phyloP scores from a whole-genome alignment of 2,797 vertebrate genomes.

The Tachyglossus aculeatus region DNA sequence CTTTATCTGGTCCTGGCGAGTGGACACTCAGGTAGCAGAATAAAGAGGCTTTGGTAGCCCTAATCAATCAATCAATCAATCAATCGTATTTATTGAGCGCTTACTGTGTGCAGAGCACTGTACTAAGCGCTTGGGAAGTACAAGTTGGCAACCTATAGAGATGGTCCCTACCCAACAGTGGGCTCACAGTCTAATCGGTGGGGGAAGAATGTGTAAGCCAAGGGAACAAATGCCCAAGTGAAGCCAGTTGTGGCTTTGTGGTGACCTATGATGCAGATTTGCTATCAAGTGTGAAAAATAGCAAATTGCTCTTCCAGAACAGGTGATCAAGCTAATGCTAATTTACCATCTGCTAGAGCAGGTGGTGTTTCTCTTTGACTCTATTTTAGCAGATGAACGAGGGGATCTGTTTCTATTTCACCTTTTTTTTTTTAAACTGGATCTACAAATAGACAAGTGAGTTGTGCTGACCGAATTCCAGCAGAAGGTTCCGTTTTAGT shows the following conservation, averaged over 20 bases:
- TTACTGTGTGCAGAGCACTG: no score
- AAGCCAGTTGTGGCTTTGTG: background rate
- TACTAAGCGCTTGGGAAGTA: no score
- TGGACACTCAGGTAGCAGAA: background rate
- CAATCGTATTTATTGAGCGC: no score
- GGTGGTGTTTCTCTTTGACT: conserved; percentile 60
- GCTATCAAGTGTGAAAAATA: conserved; percentile 35
- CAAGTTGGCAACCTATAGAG: no score
- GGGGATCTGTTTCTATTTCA: conserved; percentile 44
- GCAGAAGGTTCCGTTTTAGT: no score
- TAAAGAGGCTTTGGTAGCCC: no score
- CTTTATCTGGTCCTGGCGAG: background rate
- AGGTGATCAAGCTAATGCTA: conserved; percentile 53
- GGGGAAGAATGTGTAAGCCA: no score
- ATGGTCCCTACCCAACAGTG: no score
- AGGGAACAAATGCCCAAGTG: conserved; percentile 7
- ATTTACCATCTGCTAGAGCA: conserved; percentile 64
- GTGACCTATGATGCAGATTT: conserved; percentile 24
- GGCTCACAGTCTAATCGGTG: no score
- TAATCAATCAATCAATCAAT: no score
- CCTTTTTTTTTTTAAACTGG: conserved; percentile 33
- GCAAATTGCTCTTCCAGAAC: conserved; percentile 35
- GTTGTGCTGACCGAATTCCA: no score
- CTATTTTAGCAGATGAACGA: conserved; percentile 36
- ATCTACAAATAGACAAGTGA: no score